Evolutionary conservation across 1,140 invertebrate species (phyloP).

Genomic region (Trachymyrmex septentrionalis): DNA sequence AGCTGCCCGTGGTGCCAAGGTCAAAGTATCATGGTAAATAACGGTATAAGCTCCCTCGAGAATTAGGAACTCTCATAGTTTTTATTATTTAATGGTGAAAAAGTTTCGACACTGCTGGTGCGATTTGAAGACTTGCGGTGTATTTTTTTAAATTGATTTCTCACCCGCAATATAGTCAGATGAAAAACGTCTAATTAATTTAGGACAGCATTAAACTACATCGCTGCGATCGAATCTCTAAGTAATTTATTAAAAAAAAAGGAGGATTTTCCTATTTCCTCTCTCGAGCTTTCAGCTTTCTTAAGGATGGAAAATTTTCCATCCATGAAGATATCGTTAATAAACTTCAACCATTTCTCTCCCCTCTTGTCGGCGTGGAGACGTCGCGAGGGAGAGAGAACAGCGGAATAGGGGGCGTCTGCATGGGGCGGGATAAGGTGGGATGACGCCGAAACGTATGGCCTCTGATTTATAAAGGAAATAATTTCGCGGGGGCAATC

Average conservation of each 20-base stretch:
- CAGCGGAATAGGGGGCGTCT: constrained; percentile 15
- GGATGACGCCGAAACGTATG: constrained; percentile 78
- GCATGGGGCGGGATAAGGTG: constrained; percentile 56
- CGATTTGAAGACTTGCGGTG: neutral
- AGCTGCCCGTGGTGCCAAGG: constrained; percentile 30
- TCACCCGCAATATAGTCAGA: too few relatives aligned
- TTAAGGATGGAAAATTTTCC: constrained; percentile 65
- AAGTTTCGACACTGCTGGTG: neutral
- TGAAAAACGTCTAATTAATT: constrained; percentile 7
- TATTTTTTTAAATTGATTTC: neutral
- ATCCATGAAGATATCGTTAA: constrained; percentile 73
- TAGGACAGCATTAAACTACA: neutral
- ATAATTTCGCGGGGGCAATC: constrained; percentile 81
- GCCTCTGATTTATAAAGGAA: constrained; percentile 82
- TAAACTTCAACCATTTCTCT: constrained; percentile 72
- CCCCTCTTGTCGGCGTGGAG: constrained; percentile 30
- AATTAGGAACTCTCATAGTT: neutral
- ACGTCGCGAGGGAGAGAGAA: constrained; percentile 29
- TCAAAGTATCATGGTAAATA: constrained; percentile 55
- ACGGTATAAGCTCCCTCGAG: neutral
- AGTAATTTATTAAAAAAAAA: neutral
- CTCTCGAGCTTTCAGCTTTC: constrained; percentile 30
- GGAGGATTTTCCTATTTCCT: neutral
- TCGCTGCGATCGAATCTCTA: neutral
- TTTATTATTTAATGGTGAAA: neutral